Percentiles rank a stretch among this genome's conserved stretches.
Evolutionary conservation across 2,888 invertebrate genomes (phyloP).

Genomic region (Pherbina coryleti): DNA sequence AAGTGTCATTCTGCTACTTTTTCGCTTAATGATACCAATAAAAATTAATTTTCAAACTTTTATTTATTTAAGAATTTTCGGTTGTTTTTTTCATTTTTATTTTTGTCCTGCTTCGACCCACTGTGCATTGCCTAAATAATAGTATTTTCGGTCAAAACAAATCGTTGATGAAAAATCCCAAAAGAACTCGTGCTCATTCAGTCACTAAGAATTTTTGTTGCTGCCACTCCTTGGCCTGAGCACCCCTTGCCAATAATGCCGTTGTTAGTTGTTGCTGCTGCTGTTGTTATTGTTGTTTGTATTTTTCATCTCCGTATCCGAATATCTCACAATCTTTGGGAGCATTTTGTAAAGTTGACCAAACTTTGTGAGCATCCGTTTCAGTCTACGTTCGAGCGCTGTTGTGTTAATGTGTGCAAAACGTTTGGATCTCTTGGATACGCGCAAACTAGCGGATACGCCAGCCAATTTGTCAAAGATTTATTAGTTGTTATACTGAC

Average conservation of each 20-base stretch:
- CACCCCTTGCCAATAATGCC: not conserved
- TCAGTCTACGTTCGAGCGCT: slow-evolving; percentile 58
- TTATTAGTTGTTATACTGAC: slow-evolving; percentile 29
- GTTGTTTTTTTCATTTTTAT: too few relatives aligned
- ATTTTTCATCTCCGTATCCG: not conserved
- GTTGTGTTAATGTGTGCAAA: slow-evolving; percentile 47
- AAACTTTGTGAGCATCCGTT: slow-evolving; percentile 29
- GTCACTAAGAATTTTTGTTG: not conserved
- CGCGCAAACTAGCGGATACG: slow-evolving; percentile 11
- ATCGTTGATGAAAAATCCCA: not conserved
- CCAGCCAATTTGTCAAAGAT: slow-evolving; percentile 28
- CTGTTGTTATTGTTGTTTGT: not conserved
- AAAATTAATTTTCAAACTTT: too few relatives aligned
- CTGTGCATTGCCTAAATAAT: not conserved
- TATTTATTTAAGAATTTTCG: too few relatives aligned
- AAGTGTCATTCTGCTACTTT: too few relatives aligned
- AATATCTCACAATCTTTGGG: not conserved
- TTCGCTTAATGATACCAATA: too few relatives aligned
- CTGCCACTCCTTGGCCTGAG: not conserved
- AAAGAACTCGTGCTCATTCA: slow-evolving; percentile 23
- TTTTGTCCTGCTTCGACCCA: too few relatives aligned
- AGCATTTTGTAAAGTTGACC: slow-evolving; percentile 13
- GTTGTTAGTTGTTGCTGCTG: not conserved
- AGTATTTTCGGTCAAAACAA: slow-evolving; percentile 21
- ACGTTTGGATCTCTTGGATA: slow-evolving; percentile 19